phyloP scores from a whole-genome alignment of 2,888 invertebrate genomes.

The Lasioglossum malachurum region DNA sequence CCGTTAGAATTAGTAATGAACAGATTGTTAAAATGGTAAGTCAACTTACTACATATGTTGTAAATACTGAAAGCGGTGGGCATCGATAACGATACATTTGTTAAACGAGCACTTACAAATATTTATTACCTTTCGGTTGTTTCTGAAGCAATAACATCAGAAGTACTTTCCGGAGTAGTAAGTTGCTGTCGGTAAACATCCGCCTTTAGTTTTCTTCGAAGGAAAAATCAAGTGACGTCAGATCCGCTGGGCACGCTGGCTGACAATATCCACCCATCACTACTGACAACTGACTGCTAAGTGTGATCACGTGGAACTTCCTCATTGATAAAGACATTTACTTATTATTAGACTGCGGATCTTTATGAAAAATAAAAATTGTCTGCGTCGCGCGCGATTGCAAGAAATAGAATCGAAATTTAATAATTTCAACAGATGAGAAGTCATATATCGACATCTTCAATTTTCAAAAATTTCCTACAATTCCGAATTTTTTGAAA shows the following conservation, averaged over 20 bases:
- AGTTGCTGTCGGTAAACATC: neutral
- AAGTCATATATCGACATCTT: no score
- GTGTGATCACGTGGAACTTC: neutral
- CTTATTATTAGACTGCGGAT: no score
- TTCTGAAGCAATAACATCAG: slow-evolving; percentile 6
- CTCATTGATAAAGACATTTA: neutral
- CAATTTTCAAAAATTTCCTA: no score
- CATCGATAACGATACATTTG: neutral
- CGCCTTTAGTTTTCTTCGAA: neutral
- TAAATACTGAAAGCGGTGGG: neutral
- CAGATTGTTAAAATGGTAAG: neutral
- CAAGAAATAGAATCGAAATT: no score
- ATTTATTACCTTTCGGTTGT: neutral
- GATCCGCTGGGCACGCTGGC: neutral
- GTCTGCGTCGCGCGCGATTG: no score
- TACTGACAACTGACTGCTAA: neutral
- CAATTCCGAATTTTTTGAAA: no score
- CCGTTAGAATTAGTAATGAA: neutral
- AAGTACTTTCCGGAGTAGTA: neutral
- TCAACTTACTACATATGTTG: neutral
- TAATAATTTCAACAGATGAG: no score
- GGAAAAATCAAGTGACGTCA: neutral
- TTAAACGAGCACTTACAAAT: neutral
- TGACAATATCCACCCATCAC: neutral
- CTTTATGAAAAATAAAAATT: no score